Base-by-base conservation (phyloP, 2,113 vertebrate genomes). In the Poeciliopsis occidentalis region DNA sequence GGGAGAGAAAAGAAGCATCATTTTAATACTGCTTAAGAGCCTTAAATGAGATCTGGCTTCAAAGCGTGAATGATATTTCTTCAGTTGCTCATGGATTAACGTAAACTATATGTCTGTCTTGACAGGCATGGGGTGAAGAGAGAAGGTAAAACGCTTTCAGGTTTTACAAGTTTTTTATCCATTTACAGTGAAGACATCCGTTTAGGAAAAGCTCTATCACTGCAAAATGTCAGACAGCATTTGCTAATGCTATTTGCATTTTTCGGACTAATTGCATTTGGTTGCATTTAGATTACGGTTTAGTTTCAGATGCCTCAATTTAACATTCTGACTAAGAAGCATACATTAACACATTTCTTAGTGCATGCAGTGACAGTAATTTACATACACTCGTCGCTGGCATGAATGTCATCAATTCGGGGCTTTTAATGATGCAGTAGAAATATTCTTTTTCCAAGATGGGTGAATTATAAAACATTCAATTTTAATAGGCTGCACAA, bases 71-170 rank as follows among this genome's bases (percentile, higher is more conserved):
- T 72, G 54, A 64, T 80, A 17, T 76, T 60, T 62, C 68, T 73
- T 72, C 66, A 60, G 63, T 71, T 80, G 76, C 71, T 71, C 37
- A 67, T 29, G 76, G 78, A 91, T 89, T 89, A 88, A 87, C 85
- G 73, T 69, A 79, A 87, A 86, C 60, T 81, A 37, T 62, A 80
- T 80, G 82, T 82, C 76, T 86, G 71, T 71, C 75, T 78, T 82
- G 87, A 88, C 80, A 85, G 80, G 68, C 82, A 64, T 75, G 61
- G 30, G 66, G 26, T 34, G 67, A 68, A 81, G 76, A 79, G 84
- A 86, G 76, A 80, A 27, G 54, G 77, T 75, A 71, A 80, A 79
- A 74, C 76, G 57, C 51, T 83, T 84, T 71, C 19, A 60, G 61
- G 65, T 60, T 32, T 78, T 83, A 34, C 4, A 57, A 27, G 13